Evolutionary conservation across 2,797 vertebrate species (phyloP), one percentile per base, ranked within the genome.

Genomic region (Gastrophryne carolinensis): DNA sequence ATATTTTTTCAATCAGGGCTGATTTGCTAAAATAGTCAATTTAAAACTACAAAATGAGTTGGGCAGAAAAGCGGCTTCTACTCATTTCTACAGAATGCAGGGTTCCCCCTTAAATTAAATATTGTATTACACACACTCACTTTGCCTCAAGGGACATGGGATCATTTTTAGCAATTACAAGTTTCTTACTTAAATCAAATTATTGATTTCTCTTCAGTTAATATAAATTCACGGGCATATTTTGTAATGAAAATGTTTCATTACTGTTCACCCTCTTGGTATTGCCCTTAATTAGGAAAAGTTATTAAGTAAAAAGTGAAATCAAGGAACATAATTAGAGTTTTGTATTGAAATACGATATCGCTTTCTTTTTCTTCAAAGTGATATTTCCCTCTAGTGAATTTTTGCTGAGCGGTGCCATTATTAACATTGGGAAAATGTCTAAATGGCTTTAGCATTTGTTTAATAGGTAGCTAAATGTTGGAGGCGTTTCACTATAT

Each of bases 161-260:
- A 62, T 53, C 12, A 69, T 67, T 75, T 61, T 61, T 34, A 53
- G 65, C 64, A 75, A 69, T 69, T 68, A 75, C 19, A 69, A 53
- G 41, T 21, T 75, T 69, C 27, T 68, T 61, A 11, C 73, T 61
- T 68, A 75, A 69, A 75, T 75, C 63, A 67, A 56, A 64, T 32
- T 60, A 75, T 75, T 75, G 72, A 75, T 75, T 75, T 75, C 17
- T 75, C 26, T 75, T 67, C 63, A 75, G 62, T 74, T 74, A 75
- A 60, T 75, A 75, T 75, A 75, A 69, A 75, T 75, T 75, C 63
- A 60, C 27, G 39, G 29, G 63, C 72, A 75, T 60, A 67, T 75
- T 75, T 75, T 67, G 17, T 67, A 67, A 75, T 67, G 39, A 58
- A 67, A 67, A 49, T 66, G 30, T 50, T 67, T 67, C 72, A 75